Evolutionary conservation across 2,797 vertebrate species (phyloP).

Genomic region (Leptatherina wallacei): DNA sequence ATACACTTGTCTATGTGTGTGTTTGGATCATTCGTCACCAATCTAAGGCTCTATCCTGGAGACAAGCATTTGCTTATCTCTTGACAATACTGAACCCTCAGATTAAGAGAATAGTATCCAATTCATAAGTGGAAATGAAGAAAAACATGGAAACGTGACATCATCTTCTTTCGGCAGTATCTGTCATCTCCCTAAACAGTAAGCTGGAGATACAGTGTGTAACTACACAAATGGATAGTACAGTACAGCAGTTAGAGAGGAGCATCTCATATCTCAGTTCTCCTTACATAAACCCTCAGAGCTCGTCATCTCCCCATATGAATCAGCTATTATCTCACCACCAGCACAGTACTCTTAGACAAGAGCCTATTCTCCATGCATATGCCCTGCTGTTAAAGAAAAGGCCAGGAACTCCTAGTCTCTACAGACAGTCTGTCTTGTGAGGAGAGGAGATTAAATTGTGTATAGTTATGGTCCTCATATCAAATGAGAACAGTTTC

Average conservation of each 20-base stretch:
- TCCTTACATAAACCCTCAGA: slow-evolving; percentile 57
- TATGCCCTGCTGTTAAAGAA: slow-evolving; percentile 52
- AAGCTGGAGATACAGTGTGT: slow-evolving; percentile 48
- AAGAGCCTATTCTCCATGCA: slow-evolving; percentile 61
- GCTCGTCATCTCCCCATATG: slow-evolving; percentile 49
- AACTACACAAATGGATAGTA: slow-evolving; percentile 33
- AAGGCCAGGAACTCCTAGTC: slow-evolving; percentile 41
- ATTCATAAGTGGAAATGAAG: slow-evolving; percentile 26
- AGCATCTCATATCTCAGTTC: slow-evolving; percentile 35
- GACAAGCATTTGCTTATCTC: slow-evolving; percentile 20
- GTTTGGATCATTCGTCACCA: not conserved
- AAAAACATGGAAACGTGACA: slow-evolving; percentile 47
- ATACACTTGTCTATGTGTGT: slow-evolving; percentile 18
- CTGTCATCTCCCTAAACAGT: slow-evolving; percentile 46
- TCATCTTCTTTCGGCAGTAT: slow-evolving; percentile 50
- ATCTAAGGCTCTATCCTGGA: slow-evolving; percentile 13
- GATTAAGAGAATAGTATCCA: slow-evolving; percentile 48
- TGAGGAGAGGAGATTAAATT: slow-evolving; percentile 54
- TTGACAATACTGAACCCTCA: slow-evolving; percentile 1
- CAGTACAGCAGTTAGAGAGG: slow-evolving; percentile 38
- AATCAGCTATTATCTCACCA: slow-evolving; percentile 70
- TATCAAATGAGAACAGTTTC: slow-evolving; percentile 52
- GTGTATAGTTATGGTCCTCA: slow-evolving; percentile 32
- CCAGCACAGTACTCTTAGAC: slow-evolving; percentile 41
- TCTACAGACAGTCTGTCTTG: slow-evolving; percentile 55